Conservation (phyloP, 2,888 invertebrate genomes). For the Sphaerophoria rueppellii region DNA sequence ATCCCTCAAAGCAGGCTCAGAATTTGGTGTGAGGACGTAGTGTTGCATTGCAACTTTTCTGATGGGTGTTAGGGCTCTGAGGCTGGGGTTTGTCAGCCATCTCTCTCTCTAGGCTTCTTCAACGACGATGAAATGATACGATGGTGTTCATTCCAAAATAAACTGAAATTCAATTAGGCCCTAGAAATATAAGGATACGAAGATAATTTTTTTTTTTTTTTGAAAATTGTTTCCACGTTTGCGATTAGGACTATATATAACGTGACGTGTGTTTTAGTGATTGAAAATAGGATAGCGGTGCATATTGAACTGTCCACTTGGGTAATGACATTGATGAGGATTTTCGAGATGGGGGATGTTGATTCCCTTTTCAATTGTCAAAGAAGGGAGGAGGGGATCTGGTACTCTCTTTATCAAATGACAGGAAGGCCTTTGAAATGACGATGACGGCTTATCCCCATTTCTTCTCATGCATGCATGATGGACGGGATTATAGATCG, state of each 20-base stretch:
- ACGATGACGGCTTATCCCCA: slow-evolving; percentile 49
- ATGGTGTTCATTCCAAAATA: slow-evolving; percentile 23
- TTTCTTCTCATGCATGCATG: slow-evolving; percentile 55
- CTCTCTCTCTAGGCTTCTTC: background rate
- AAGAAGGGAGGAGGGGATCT: background rate
- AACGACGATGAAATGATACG: background rate
- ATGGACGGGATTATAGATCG: slow-evolving; percentile 30
- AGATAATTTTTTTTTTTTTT: slow-evolving; percentile 40
- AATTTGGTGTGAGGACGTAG: background rate
- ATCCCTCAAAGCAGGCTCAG: slow-evolving; percentile 44
- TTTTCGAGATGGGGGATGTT: background rate
- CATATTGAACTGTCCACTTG: slow-evolving; percentile 53
- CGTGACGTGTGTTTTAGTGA: slow-evolving; percentile 1
- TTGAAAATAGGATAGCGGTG: slow-evolving; percentile 37
- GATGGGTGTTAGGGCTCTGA: background rate
- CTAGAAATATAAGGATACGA: slow-evolving; percentile 57
- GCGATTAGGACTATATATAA: background rate
- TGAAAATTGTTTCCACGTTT: slow-evolving; percentile 34
- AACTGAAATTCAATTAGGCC: slow-evolving; percentile 63
- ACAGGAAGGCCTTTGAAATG: slow-evolving; percentile 40
- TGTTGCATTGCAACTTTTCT: background rate
- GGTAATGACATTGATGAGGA: slow-evolving; percentile 31
- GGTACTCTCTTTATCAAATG: slow-evolving; percentile 37
- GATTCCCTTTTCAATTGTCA: slow-evolving; percentile 4
- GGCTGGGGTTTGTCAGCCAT: background rate